These are phyloP conservation scores for Chiloscyllium punctatum DNA, from an alignment of 2,797 vertebrate species.

Conservation along the genomic window DNA sequence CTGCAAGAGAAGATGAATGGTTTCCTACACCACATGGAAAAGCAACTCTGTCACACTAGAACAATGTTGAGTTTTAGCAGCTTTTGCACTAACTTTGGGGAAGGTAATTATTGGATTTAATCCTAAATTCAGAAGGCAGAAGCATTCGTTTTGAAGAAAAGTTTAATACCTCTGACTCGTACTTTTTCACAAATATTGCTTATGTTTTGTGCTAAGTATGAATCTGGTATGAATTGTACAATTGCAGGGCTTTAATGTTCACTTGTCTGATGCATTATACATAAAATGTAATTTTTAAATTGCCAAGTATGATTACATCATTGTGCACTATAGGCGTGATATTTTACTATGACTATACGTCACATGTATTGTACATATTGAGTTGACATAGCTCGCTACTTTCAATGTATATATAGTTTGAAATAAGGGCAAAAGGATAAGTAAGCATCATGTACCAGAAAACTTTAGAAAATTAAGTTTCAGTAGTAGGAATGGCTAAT, in stretches of 20 bases:
- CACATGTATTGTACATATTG: background rate
- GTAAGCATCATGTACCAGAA: background rate
- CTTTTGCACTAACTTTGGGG: background rate
- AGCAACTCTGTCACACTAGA: background rate
- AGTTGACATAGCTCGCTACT: background rate
- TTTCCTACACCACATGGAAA: background rate
- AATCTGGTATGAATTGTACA: background rate
- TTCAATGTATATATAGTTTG: background rate
- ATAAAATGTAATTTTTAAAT: background rate
- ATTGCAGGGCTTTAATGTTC: background rate
- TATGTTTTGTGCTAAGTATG: constrained; percentile 18
- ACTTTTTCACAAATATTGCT: background rate
- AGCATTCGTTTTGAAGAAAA: background rate
- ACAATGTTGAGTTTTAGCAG: background rate
- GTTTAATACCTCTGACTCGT: background rate
- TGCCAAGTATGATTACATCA: background rate
- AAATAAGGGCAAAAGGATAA: background rate
- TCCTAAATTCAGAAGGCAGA: background rate
- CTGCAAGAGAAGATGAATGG: background rate
- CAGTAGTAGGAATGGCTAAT: background rate
- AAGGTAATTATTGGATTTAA: constrained; percentile 2
- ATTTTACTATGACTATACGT: background rate
- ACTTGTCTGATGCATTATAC: background rate
- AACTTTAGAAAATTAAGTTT: background rate
- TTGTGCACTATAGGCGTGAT: background rate